Percentiles rank a stretch among this genome's conserved stretches.
phyloP scores from a whole-genome alignment of 2,113 vertebrate genomes.

The Typhlomys cinereus region DNA sequence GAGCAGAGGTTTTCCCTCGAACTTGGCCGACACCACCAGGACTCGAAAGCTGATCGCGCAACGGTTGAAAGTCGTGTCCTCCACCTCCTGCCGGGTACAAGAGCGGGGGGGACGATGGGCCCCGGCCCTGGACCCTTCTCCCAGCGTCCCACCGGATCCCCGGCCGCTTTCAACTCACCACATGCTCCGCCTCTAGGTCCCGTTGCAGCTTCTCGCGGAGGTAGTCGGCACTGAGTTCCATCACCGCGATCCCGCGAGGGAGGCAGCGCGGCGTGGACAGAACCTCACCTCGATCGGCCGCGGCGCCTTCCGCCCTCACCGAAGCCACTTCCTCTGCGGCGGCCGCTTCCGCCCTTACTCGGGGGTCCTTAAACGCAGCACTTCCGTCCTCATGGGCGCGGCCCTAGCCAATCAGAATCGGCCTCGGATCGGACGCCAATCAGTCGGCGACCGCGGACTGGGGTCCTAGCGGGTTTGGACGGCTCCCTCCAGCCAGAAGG shows the following conservation, averaged over 20 bases:
- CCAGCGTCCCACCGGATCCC: no score
- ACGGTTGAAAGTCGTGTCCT: conserved; percentile 88
- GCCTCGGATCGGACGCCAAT: background rate
- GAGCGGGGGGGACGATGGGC: no score
- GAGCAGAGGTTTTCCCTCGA: conserved; percentile 90
- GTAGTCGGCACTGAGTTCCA: conserved; percentile 84
- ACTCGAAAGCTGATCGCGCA: conserved; percentile 91
- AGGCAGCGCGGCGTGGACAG: background rate
- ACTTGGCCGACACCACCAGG: conserved; percentile 89
- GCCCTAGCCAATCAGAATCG: conserved; percentile 1
- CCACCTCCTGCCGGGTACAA: no score
- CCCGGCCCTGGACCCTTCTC: no score
- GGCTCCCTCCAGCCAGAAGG: background rate
- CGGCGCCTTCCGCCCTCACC: background rate
- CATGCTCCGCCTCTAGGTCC: conserved; percentile 88
- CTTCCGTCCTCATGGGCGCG: conserved; percentile 29
- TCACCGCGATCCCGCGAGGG: background rate
- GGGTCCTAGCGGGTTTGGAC: background rate
- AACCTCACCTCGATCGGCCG: no score
- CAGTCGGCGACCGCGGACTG: background rate
- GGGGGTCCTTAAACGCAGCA: background rate
- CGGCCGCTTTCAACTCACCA: no score
- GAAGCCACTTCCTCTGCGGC: background rate
- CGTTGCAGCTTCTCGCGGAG: conserved; percentile 87
- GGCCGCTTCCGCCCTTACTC: conserved; percentile 56